Percentiles rank a stretch among this genome's conserved stretches.
These are phyloP conservation scores for Eilema caniola DNA, from an alignment of 2,888 invertebrate species.

Conservation along the genomic window DNA sequence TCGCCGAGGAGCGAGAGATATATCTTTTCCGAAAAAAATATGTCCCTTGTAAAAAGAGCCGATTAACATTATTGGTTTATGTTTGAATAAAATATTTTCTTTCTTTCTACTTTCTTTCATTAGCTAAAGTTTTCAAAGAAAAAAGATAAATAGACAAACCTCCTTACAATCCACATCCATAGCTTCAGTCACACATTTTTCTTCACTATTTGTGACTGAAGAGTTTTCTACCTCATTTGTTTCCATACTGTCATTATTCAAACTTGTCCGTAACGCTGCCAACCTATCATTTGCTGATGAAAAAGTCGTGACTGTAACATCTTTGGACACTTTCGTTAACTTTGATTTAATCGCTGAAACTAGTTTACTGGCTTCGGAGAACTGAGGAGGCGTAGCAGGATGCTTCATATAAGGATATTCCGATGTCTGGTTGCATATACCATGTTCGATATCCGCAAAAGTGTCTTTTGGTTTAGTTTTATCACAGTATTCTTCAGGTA, in stretches of 20 bases:
- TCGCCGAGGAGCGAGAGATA: no score
- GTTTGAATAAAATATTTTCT: no score
- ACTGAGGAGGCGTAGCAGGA: constrained; percentile 81
- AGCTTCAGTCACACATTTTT: constrained; percentile 55
- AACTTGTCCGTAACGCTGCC: constrained; percentile 61
- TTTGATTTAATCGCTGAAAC: constrained; percentile 81
- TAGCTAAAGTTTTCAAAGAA: no score
- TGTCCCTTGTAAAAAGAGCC: no score
- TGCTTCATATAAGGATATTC: constrained; percentile 80
- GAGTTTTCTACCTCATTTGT: constrained; percentile 38
- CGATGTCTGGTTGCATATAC: constrained; percentile 76
- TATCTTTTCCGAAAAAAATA: no score
- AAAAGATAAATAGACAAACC: constrained; percentile 48
- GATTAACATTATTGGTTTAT: no score
- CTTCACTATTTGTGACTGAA: constrained; percentile 43
- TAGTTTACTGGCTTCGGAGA: constrained; percentile 79
- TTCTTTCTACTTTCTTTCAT: no score
- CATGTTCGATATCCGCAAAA: constrained; percentile 81
- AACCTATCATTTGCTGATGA: constrained; percentile 69
- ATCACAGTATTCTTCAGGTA: constrained; percentile 74
- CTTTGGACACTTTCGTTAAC: constrained; percentile 65
- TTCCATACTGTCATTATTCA: constrained; percentile 64
- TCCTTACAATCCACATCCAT: constrained; percentile 79
- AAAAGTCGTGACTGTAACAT: constrained; percentile 54
- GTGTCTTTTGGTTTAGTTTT: constrained; percentile 75